Evolutionary conservation across 1,140 invertebrate genomes (phyloP).

Genomic region (Sitobion miscanthi): DNA sequence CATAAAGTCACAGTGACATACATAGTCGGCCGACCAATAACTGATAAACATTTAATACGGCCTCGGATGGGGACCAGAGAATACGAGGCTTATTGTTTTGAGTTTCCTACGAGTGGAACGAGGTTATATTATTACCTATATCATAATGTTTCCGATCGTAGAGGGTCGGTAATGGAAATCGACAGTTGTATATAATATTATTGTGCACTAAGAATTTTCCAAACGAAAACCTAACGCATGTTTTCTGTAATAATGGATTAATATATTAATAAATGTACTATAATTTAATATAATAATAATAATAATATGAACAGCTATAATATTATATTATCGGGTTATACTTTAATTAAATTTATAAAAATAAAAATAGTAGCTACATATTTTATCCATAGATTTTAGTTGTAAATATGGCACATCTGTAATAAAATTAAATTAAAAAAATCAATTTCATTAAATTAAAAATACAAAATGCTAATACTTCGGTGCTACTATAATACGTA

Average conservation of each 20-base stretch:
- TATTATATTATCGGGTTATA: neutral
- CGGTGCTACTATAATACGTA: too few relatives aligned
- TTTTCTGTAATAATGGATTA: neutral
- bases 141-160: neutral
- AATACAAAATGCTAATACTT: too few relatives aligned
- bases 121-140: neutral
- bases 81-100: neutral
- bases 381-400: neutral
- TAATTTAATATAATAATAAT: too few relatives aligned
- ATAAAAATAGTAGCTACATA: neutral
- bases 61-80: neutral
- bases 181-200: neutral
- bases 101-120: neutral
- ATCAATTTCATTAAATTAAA: too few relatives aligned
- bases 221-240: neutral
- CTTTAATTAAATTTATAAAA: neutral
- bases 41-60: neutral
- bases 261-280: neutral
- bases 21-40: neutral
- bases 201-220: neutral
- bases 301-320: neutral
- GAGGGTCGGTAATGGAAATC: slow-evolving; percentile 1
- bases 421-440: too few relatives aligned
- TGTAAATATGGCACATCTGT: too few relatives aligned
- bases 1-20: neutral